These are phyloP conservation scores for Todiramphus chloris DNA, from an alignment of 2,113 vertebrate genomes.

Conservation along the genomic window DNA sequence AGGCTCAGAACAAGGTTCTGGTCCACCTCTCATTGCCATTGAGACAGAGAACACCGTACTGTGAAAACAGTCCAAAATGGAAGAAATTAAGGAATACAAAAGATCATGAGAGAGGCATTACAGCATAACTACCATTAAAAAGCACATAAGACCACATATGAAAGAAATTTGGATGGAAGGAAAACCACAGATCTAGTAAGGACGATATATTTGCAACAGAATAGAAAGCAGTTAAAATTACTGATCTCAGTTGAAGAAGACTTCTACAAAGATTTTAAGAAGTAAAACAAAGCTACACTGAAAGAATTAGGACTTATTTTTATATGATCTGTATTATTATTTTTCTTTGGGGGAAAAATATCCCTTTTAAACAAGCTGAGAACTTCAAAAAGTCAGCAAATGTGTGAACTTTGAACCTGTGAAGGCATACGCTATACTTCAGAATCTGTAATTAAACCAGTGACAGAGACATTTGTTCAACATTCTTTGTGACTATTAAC, in stretches of 20 bases:
- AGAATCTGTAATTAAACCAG: background rate
- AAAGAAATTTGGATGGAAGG: background rate
- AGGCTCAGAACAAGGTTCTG: background rate
- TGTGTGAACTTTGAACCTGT: background rate
- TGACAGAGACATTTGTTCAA: background rate
- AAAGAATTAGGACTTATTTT: background rate
- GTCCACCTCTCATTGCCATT: background rate
- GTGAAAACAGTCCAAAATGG: background rate
- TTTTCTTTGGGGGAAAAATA: background rate
- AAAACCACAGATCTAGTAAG: background rate
- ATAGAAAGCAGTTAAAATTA: background rate
- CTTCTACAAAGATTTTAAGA: background rate
- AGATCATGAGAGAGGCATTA: background rate
- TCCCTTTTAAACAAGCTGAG: background rate
- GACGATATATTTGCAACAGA: background rate
- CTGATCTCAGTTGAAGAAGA: background rate
- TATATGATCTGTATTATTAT: background rate
- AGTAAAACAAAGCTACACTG: background rate
- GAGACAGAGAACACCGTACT: background rate
- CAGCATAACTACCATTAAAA: background rate
- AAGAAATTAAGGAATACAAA: background rate
- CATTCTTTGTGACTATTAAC: background rate
- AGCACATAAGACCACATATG: background rate
- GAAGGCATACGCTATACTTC: background rate
- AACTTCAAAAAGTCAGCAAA: background rate